Evolutionary conservation across 2,888 invertebrate species (phyloP).

Genomic region (Gryllus longicercus): DNA sequence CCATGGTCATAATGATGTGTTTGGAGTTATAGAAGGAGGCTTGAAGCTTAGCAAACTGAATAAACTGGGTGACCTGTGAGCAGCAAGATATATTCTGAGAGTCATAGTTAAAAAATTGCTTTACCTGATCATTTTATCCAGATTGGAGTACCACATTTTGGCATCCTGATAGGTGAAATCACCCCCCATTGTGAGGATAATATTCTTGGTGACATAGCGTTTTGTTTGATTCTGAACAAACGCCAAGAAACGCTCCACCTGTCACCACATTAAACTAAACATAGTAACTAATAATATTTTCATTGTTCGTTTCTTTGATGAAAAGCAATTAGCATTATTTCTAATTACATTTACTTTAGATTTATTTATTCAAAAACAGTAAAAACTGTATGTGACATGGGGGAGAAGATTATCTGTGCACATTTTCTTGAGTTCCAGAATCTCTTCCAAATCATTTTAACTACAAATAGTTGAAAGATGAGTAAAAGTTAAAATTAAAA

Average conservation of each 20-base stretch:
- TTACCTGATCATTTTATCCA: conserved; percentile 80
- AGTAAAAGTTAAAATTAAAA: too few species aligned
- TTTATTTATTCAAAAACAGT: too few species aligned
- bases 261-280: neutral
- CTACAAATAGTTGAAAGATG: too few species aligned
- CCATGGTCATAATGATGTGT: conserved; percentile 87
- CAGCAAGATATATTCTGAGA: neutral
- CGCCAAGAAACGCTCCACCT: conserved; percentile 25
- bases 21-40: conserved; percentile 47
- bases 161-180: conserved; percentile 88
- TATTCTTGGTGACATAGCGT: conserved; percentile 32
- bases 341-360: too few species aligned
- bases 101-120: neutral
- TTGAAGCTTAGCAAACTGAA: conserved; percentile 29
- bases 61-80: conserved; percentile 34
- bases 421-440: too few species aligned
- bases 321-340: too few species aligned
- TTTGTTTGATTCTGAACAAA: conserved; percentile 23
- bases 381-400: too few species aligned
- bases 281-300: neutral
- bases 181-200: conserved; percentile 72
- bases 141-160: conserved; percentile 71
- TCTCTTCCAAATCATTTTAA: too few species aligned
- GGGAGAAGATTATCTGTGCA: too few species aligned
- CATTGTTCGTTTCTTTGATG: too few species aligned